Conservation (phyloP, 1,140 invertebrate species). For the Drosophila melanica region DNA sequence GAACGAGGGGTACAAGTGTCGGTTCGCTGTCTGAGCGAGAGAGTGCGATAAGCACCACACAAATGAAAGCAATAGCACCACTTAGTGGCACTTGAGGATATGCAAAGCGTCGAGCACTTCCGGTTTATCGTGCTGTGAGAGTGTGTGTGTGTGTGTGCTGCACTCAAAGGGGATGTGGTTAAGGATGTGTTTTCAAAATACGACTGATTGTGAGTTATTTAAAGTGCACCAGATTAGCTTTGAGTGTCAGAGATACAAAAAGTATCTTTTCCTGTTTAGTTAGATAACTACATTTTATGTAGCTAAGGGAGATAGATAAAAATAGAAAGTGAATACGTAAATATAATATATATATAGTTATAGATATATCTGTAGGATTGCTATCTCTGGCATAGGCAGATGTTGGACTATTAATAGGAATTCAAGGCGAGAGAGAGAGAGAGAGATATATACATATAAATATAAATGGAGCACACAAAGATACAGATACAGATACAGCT, state of each 20-base stretch:
- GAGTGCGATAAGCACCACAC: conserved; percentile 67
- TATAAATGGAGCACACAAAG: too few relatives aligned
- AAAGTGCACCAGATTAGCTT: conserved; percentile 41
- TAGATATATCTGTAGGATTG: too few relatives aligned
- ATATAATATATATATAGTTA: not conserved
- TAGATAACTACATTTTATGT: not conserved
- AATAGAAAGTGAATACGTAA: not conserved
- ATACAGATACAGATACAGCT: not conserved
- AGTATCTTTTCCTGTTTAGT: not conserved
- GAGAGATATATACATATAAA: not conserved
- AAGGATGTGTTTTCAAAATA: conserved; percentile 26
- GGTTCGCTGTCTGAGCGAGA: conserved; percentile 42
- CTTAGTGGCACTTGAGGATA: conserved; percentile 79
- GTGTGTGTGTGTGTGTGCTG: conserved; percentile 9
- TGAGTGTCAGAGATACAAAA: conserved; percentile 6
- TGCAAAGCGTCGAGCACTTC: conserved; percentile 76
- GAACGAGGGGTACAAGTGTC: conserved; percentile 14
- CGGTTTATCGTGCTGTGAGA: conserved; percentile 49
- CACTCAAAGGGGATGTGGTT: not conserved
- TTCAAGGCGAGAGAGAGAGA: too few relatives aligned
- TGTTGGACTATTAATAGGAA: too few relatives aligned
- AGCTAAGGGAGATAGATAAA: not conserved
- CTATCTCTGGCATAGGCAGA: too few relatives aligned
- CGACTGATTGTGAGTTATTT: conserved; percentile 45
- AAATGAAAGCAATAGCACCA: conserved; percentile 73